A percentile compares a stretch with the other conserved stretches of the same genome.
These are phyloP conservation scores for Oikopleura dioica DNA, from an alignment of 23 tunicate species.

Conservation along the genomic window DNA sequence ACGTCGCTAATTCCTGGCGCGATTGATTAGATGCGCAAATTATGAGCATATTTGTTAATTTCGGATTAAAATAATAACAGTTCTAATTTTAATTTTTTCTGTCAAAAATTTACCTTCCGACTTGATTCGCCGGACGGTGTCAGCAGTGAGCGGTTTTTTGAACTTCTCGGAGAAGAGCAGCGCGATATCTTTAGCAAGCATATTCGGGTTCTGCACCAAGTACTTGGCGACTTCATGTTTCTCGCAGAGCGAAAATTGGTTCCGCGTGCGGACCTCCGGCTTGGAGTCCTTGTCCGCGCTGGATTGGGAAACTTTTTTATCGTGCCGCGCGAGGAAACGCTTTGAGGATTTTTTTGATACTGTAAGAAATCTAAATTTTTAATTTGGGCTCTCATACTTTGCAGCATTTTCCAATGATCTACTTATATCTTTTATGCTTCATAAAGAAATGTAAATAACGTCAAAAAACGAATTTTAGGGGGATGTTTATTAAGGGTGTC, in stretches of 20 bases:
- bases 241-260: conserved; percentile 4
- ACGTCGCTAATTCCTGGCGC: too few species aligned
- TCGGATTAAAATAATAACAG: too few species aligned
- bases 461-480: too few species aligned
- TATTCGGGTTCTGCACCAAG: background rate
- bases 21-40: too few species aligned
- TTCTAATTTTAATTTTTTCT: too few species aligned
- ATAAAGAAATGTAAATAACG: too few species aligned
- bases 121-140: conserved; percentile 4
- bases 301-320: background rate
- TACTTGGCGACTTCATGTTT: conserved; percentile 13
- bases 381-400: background rate
- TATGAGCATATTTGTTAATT: too few species aligned
- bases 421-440: too few species aligned
- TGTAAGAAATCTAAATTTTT: background rate
- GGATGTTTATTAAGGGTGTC: too few species aligned
- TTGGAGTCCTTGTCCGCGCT: background rate
- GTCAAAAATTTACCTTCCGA: conserved; percentile 10
- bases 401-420: too few species aligned
- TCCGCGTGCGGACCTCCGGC: conserved; percentile 2
- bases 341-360: background rate
- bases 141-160: background rate
- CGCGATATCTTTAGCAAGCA: conserved; percentile 13
- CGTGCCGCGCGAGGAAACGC: conserved; percentile 3
- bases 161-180: conserved; percentile 2